Evolutionary conservation across 1,140 invertebrate genomes (phyloP).

Genomic region (Potamilus streckersoni): DNA sequence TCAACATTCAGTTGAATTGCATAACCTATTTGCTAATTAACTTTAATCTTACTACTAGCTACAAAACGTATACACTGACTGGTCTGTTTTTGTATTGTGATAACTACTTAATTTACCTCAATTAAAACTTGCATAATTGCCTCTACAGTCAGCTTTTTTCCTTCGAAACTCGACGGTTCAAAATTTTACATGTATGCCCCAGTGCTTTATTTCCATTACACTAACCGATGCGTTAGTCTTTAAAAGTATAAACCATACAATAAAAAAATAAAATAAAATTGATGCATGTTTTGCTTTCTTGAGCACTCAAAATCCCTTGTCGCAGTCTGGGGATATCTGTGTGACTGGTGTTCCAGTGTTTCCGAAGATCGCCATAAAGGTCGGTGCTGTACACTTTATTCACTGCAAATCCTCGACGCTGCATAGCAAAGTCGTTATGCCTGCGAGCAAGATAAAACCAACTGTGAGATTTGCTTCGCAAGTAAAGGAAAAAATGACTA

Average conservation of each 20-base stretch:
- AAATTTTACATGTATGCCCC: not conserved
- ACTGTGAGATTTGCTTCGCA: too few relatives aligned
- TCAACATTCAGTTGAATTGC: too few relatives aligned
- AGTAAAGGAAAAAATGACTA: too few relatives aligned
- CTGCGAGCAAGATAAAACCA: conserved; percentile 66
- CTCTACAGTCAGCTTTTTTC: not conserved
- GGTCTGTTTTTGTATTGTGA: too few relatives aligned
- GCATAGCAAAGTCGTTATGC: conserved; percentile 90
- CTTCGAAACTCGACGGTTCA: not conserved
- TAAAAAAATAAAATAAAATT: not conserved
- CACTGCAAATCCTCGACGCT: conserved; percentile 83
- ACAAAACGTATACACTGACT: too few relatives aligned
- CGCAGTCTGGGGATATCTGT: conserved; percentile 88
- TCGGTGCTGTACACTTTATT: conserved; percentile 85
- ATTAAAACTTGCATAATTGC: too few relatives aligned
- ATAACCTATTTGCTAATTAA: too few relatives aligned
- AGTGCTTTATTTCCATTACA: too few relatives aligned
- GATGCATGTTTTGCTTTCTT: conserved; percentile 72
- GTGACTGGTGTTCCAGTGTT: conserved; percentile 81
- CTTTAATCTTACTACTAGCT: too few relatives aligned
- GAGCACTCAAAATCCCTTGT: conserved; percentile 83
- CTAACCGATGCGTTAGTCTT: too few relatives aligned
- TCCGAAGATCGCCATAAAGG: conserved; percentile 78
- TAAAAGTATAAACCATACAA: too few relatives aligned
- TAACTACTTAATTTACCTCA: too few relatives aligned